These are phyloP conservation scores for Psittacula derbiana DNA, from an alignment of 2,797 vertebrate species.

Conservation along the genomic window DNA sequence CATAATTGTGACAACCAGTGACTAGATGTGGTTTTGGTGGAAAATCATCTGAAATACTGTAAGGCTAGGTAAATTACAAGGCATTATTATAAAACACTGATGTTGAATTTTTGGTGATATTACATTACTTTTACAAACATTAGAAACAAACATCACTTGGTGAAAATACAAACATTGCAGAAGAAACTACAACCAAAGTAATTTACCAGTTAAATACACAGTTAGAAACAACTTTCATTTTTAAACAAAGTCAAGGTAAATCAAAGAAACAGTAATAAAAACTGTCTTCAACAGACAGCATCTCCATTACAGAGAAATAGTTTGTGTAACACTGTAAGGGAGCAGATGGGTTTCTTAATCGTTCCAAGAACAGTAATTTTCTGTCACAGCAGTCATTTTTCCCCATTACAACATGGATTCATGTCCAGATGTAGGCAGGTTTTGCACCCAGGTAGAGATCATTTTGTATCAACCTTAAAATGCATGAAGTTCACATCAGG, in stretches of 20 bases:
- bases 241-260: background rate
- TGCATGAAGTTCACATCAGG: background rate
- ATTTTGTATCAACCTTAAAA: background rate
- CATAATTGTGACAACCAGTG: constrained; percentile 47
- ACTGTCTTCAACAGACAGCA: background rate
- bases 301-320: background rate
- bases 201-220: background rate
- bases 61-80: constrained; percentile 70
- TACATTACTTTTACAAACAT: constrained; percentile 11
- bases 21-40: constrained; percentile 29
- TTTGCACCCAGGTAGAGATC: background rate
- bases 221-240: background rate
- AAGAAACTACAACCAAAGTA: constrained; percentile 1
- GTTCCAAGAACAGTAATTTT: background rate
- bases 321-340: background rate
- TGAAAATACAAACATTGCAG: constrained; percentile 19
- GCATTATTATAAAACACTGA: constrained; percentile 58
- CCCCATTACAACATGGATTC: background rate
- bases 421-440: background rate
- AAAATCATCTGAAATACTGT: constrained; percentile 37
- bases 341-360: background rate
- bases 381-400: background rate
- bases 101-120: constrained; percentile 4
- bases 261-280: background rate
- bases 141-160: constrained; percentile 32